Conservation (phyloP, 1,140 invertebrate genomes). For the Drosophila kikkawai region DNA sequence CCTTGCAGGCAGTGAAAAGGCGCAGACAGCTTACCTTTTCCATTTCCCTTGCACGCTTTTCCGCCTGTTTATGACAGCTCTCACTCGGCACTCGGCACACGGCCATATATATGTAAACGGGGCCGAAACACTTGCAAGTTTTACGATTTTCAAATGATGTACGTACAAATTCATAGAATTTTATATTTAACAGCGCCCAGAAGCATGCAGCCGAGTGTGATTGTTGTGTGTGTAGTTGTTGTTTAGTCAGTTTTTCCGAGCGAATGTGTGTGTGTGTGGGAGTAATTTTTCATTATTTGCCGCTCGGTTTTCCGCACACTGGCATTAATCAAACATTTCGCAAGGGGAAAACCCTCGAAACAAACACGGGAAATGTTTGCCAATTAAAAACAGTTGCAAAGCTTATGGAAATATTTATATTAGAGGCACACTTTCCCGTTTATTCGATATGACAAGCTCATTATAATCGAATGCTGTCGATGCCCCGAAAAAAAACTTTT, state of each 20-base stretch:
- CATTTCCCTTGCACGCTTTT: conserved; percentile 1
- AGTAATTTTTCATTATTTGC: conserved; percentile 80
- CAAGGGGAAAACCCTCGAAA: conserved; percentile 22
- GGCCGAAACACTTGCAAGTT: conserved; percentile 72
- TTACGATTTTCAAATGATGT: conserved; percentile 84
- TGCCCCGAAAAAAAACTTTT: conserved; percentile 58
- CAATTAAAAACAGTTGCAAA: conserved; percentile 48
- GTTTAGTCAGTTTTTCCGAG: conserved; percentile 45
- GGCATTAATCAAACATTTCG: conserved; percentile 71
- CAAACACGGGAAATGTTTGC: conserved; percentile 16
- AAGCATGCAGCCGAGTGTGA: conserved; percentile 43
- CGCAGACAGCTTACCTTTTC: conserved; percentile 62
- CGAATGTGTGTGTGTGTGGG: conserved; percentile 5
- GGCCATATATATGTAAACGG: conserved; percentile 12
- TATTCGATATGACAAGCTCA: conserved; percentile 61
- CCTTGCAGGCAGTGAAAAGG: conserved; percentile 8
- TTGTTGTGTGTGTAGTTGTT: conserved; percentile 51
- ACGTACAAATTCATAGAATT: conserved; percentile 84
- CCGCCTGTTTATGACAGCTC: conserved; percentile 74
- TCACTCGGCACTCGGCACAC: conserved; percentile 30
- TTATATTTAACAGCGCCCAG: conserved; percentile 81
- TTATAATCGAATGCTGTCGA: conserved; percentile 55
- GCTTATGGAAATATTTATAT: background rate
- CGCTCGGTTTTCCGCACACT: conserved; percentile 52
- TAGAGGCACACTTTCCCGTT: background rate